A percentile compares a stretch with the other conserved stretches of the same genome.
phyloP scores from a whole-genome alignment of 2,797 vertebrate species.

The Pitangus sulphuratus region DNA sequence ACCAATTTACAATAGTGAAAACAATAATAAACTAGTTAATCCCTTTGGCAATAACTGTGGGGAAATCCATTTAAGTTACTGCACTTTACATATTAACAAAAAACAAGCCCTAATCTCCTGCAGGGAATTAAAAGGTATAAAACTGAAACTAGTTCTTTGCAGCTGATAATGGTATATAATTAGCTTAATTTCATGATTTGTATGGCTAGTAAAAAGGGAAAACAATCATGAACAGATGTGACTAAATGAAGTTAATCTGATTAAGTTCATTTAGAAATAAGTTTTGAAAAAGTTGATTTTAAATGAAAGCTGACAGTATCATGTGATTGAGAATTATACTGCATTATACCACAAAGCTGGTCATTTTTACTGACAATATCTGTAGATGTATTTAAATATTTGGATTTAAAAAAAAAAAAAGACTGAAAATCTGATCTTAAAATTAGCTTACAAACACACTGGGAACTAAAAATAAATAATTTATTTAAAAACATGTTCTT shows the following conservation, averaged over 20 bases:
- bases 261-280: constrained; percentile 79
- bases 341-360: not conserved
- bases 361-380: not conserved
- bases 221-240: constrained; percentile 72
- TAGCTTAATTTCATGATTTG: constrained; percentile 76
- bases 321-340: constrained; percentile 35
- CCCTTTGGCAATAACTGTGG: constrained; percentile 42
- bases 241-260: constrained; percentile 75
- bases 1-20: constrained; percentile 64
- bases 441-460: not conserved
- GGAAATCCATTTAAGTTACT: constrained; percentile 66
- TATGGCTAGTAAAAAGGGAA: constrained; percentile 64
- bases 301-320: constrained; percentile 75
- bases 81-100: constrained; percentile 64
- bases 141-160: constrained; percentile 67
- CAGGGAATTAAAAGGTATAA: constrained; percentile 71
- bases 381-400: not conserved
- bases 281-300: constrained; percentile 77
- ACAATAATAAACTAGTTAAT: constrained; percentile 66
- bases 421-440: not conserved
- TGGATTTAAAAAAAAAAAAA: not conserved
- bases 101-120: constrained; percentile 62
- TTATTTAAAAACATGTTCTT: not conserved
- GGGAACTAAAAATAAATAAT: not conserved
- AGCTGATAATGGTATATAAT: constrained; percentile 75